These are phyloP conservation scores for Tragelaphus oryx DNA, from an alignment of 2,797 vertebrate genomes.

Conservation along the genomic window DNA sequence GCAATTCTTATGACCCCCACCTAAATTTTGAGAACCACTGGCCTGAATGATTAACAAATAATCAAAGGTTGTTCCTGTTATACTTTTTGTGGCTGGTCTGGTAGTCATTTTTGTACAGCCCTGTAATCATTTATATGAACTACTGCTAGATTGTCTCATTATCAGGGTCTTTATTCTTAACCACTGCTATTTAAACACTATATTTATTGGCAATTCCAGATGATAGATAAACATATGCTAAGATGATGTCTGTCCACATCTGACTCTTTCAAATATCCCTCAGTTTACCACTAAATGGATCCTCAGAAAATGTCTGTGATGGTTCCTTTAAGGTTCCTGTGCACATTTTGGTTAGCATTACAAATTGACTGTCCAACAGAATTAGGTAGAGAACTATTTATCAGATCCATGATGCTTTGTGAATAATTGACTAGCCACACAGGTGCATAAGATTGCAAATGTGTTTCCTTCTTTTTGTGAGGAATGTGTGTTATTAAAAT, in stretches of 20 bases:
- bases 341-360: constrained; percentile 35
- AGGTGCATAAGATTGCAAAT: constrained; percentile 41
- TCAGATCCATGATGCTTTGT: constrained; percentile 37
- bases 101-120: constrained; percentile 31
- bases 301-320: not conserved
- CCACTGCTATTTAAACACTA: not conserved
- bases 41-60: not conserved
- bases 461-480: constrained; percentile 1
- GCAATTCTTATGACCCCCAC: not conserved
- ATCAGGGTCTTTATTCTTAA: constrained; percentile 4
- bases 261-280: constrained; percentile 25
- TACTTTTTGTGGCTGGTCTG: constrained; percentile 1
- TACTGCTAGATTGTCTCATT: not conserved
- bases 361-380: constrained; percentile 59
- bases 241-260: not conserved
- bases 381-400: constrained; percentile 49
- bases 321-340: not conserved
- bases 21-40: not conserved
- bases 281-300: not conserved
- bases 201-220: not conserved
- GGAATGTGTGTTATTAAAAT: not conserved
- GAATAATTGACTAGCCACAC: constrained; percentile 59
- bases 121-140: constrained; percentile 7
- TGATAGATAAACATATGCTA: not conserved
- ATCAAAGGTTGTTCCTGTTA: not conserved